Percentiles rank a stretch among this genome's conserved stretches.
Conservation (phyloP, 2,113 vertebrate species). For the Hippoglossus stenolepis region DNA sequence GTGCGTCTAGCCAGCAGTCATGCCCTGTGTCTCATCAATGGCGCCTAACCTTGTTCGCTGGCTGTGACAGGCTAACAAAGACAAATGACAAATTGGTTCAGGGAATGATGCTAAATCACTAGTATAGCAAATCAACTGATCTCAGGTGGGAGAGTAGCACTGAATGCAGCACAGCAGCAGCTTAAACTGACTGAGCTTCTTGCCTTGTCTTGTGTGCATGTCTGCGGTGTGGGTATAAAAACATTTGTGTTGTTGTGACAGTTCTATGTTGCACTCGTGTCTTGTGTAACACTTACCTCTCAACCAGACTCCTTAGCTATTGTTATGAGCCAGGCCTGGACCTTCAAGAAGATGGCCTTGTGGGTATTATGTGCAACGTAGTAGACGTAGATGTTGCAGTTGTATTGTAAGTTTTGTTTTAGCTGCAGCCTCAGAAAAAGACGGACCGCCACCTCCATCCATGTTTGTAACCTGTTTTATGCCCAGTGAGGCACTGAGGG, state of each 20-base stretch:
- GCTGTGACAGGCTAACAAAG: constrained; percentile 41
- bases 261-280: not conserved
- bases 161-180: constrained; percentile 36
- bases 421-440: too few species aligned
- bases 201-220: constrained; percentile 16
- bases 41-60: constrained; percentile 15
- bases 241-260: not conserved
- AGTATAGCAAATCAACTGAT: constrained; percentile 56
- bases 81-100: constrained; percentile 7
- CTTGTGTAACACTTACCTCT: too few species aligned
- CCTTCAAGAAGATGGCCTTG: too few species aligned
- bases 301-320: too few species aligned
- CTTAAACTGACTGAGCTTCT: constrained; percentile 50
- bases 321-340: too few species aligned
- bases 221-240: not conserved
- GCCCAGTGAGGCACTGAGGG: too few species aligned
- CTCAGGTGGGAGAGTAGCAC: constrained; percentile 34
- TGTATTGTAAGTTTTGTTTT: too few species aligned
- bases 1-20: constrained; percentile 3
- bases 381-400: too few species aligned
- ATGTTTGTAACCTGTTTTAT: too few species aligned
- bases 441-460: too few species aligned
- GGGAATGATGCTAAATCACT: constrained; percentile 35
- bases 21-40: constrained; percentile 28
- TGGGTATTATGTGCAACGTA: too few species aligned